Base-by-base conservation (phyloP, 2,888 invertebrate genomes). In the Homarus gammarus region DNA sequence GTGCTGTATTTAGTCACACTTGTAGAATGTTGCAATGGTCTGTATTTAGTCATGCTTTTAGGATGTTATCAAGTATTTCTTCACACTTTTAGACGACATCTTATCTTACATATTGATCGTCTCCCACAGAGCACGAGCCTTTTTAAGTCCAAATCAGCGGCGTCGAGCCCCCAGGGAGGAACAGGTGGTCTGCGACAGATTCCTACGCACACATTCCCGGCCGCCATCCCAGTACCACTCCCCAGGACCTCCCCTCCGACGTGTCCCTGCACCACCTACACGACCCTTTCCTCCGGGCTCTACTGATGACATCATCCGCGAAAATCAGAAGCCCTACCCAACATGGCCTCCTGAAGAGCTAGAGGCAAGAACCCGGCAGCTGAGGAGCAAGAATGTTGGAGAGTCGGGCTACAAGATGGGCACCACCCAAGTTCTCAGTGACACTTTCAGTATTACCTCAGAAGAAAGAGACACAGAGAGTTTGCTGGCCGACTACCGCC, bases 301-400 rank as follows among this genome's bases (percentile, higher is more conserved):
- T 31, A 40, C 78, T 40, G 77, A 77, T n/a, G 83, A 88, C 1
- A 51, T 88, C 51, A 89, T 84, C 78, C 64, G 88, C 0, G 88
- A 89, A 22, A 89, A 89, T 40, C 88, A 89, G n/a, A 89, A 89
- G 70, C 70, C 88, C 33, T 89, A 89, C n/a, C 88, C 88, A 3
- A 78, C 84, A n/a, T 78, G 56, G 15, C 84, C 88, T 3, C 88
- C 83, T 0, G 84, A 83, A n/a, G 84, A 84, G 61, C 75, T 84
- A 33, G 61, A 44, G 18, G 44, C 70, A 12, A 68, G 64, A 38
- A 68, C 36, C 27, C 70, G 77, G 27, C 70, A 56, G 27, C 56
- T 56, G n/a, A 44, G 86, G 27, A 38, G 79, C 31, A 86, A 33
- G 15, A 78, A 56, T 22, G 68, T 33, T 51, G 68, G 33, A 33